These are phyloP conservation scores for Hipparchia semele DNA, from an alignment of 2,888 invertebrate genomes.

Conservation along the genomic window DNA sequence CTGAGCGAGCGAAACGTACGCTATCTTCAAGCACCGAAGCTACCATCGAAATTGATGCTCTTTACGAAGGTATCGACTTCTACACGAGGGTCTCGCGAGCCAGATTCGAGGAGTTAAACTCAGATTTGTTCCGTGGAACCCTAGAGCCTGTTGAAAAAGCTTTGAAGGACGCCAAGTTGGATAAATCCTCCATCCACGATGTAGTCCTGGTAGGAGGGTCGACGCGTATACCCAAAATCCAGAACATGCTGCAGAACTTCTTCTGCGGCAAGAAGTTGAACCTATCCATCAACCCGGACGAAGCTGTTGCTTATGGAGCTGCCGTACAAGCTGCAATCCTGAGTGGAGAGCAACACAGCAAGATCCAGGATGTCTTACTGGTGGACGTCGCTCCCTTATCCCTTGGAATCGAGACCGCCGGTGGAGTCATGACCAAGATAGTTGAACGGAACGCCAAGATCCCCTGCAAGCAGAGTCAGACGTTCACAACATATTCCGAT, in stretches of 20 bases:
- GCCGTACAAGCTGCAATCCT: conserved; percentile 89
- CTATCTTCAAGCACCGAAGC: conserved; percentile 81
- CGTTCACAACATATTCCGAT: conserved; percentile 91
- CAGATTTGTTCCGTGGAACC: conserved; percentile 62
- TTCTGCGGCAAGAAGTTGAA: conserved; percentile 13
- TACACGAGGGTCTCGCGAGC: conserved; percentile 88
- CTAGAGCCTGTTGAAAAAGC: conserved; percentile 91
- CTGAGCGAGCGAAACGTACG: conserved; percentile 69
- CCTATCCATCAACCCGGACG: conserved; percentile 11
- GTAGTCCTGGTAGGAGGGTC: conserved; percentile 91
- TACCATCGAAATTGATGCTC: conserved; percentile 58
- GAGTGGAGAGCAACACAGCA: conserved; percentile 88
- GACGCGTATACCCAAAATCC: conserved; percentile 76
- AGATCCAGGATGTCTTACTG: conserved; percentile 86
- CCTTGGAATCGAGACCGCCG: conserved; percentile 89
- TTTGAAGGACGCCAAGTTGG: conserved; percentile 89
- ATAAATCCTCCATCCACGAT: conserved; percentile 89
- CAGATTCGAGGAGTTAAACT: conserved; percentile 89
- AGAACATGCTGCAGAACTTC: conserved; percentile 10
- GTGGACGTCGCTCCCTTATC: conserved; percentile 86
- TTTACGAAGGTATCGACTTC: conserved; percentile 87
- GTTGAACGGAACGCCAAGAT: conserved; percentile 88
- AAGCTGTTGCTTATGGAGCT: conserved; percentile 87
- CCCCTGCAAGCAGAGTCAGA: conserved; percentile 87
- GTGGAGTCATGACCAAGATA: conserved; percentile 91